Evolutionary conservation across 2,113 vertebrate genomes (phyloP).

Genomic region (Manacus vitellinus): DNA sequence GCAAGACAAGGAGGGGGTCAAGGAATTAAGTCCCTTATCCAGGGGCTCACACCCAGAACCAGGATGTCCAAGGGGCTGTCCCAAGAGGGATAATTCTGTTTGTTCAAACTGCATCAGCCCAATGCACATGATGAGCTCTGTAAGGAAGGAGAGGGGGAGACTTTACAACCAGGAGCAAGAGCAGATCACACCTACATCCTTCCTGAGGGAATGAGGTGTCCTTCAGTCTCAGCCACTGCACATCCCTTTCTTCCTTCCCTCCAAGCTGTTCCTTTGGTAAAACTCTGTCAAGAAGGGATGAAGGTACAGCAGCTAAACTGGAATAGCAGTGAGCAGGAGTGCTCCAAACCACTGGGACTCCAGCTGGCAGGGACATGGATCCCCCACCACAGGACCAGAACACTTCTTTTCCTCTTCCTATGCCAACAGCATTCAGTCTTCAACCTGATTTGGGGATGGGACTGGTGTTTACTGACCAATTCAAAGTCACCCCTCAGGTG

Average conservation of each 20-base stretch:
- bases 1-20: background rate
- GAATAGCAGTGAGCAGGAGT: background rate
- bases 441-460: background rate
- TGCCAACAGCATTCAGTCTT: background rate
- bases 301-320: background rate
- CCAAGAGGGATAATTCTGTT: background rate
- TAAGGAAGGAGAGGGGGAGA: background rate
- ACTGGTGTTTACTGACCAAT: background rate
- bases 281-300: background rate
- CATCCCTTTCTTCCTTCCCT: background rate
- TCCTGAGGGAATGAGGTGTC: background rate
- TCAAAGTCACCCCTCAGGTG: background rate
- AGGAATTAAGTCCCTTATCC: background rate
- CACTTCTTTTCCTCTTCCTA: background rate
- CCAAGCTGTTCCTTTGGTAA: no score
- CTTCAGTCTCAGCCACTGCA: background rate
- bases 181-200: background rate
- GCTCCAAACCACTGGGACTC: background rate
- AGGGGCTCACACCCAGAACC: background rate
- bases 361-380: rapidly evolving
- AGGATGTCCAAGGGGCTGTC: background rate
- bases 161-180: background rate
- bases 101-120: background rate
- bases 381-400: background rate
- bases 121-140: background rate